phyloP scores from a whole-genome alignment of 2,888 invertebrate genomes.

The Dryobotodes eremita region DNA sequence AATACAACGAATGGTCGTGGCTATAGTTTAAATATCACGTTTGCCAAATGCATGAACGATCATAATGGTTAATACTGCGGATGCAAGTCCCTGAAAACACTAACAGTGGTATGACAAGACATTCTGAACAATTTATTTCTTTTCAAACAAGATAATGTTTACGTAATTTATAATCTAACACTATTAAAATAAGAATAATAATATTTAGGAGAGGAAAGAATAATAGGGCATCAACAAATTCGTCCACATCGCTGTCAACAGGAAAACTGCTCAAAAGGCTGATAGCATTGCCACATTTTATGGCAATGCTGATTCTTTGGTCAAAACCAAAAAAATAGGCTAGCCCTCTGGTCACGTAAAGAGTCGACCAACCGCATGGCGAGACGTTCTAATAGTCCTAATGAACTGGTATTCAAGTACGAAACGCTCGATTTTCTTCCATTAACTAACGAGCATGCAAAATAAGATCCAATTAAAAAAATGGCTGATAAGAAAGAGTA shows the following conservation, averaged over 20 bases:
- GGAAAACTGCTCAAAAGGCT: background rate
- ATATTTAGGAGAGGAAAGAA: background rate
- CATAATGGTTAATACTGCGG: slow-evolving; percentile 8
- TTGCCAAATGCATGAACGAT: slow-evolving; percentile 8
- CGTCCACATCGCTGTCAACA: background rate
- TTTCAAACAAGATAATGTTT: background rate
- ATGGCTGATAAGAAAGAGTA: slow-evolving; percentile 37
- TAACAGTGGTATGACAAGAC: background rate
- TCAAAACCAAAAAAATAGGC: no score
- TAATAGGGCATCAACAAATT: background rate
- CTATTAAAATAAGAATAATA: background rate
- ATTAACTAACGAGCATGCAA: slow-evolving; percentile 41
- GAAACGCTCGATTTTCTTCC: slow-evolving; percentile 16
- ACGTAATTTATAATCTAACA: background rate
- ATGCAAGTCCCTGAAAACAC: background rate
- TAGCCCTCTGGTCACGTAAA: background rate
- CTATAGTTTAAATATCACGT: slow-evolving; percentile 11
- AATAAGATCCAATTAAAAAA: slow-evolving; percentile 47
- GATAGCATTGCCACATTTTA: background rate
- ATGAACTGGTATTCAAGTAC: slow-evolving; percentile 10
- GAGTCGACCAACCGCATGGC: background rate
- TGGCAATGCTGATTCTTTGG: background rate
- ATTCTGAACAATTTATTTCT: background rate
- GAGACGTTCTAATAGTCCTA: background rate
- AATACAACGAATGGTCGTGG: background rate